phyloP scores from a whole-genome alignment of 2,888 invertebrate species.

The Lasioglossum morio region DNA sequence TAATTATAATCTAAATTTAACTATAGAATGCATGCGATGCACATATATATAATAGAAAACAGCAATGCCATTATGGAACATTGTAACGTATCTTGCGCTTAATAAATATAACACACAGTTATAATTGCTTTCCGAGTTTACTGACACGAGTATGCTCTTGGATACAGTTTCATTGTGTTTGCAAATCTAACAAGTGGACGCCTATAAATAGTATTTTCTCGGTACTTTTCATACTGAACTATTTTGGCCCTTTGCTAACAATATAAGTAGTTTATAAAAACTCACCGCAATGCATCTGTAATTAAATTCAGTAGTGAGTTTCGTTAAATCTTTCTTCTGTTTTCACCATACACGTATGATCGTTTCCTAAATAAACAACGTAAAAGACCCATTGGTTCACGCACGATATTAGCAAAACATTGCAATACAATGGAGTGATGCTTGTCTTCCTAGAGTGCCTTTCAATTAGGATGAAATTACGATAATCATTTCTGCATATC shows the following conservation, averaged over 20 bases:
- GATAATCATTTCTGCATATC: constrained; percentile 22
- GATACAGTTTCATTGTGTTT: constrained; percentile 30
- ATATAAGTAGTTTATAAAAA: constrained; percentile 41
- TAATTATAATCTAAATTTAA: constrained; percentile 72
- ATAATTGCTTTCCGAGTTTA: constrained; percentile 25
- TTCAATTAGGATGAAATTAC: constrained; percentile 24
- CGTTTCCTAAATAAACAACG: constrained; percentile 35
- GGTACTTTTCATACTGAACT: constrained; percentile 24
- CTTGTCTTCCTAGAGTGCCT: constrained; percentile 41
- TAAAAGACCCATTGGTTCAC: constrained; percentile 38
- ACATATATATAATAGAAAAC: constrained; percentile 37
- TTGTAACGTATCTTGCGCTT: constrained; percentile 30
- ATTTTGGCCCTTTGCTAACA: constrained; percentile 36
- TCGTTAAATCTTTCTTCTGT: constrained; percentile 62
- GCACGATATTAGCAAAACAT: constrained; percentile 23
- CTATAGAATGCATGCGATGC: constrained; percentile 67
- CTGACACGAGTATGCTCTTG: neutral
- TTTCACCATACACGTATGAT: constrained; percentile 50
- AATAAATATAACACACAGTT: constrained; percentile 39
- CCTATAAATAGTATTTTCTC: constrained; percentile 35
- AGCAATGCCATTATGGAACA: constrained; percentile 27
- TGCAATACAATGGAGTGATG: constrained; percentile 32
- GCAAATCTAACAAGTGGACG: constrained; percentile 52
- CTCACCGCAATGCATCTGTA: constrained; percentile 65
- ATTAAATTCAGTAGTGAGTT: constrained; percentile 74